Conservation (phyloP, 2,113 vertebrate species). For the Uria lomvia region DNA sequence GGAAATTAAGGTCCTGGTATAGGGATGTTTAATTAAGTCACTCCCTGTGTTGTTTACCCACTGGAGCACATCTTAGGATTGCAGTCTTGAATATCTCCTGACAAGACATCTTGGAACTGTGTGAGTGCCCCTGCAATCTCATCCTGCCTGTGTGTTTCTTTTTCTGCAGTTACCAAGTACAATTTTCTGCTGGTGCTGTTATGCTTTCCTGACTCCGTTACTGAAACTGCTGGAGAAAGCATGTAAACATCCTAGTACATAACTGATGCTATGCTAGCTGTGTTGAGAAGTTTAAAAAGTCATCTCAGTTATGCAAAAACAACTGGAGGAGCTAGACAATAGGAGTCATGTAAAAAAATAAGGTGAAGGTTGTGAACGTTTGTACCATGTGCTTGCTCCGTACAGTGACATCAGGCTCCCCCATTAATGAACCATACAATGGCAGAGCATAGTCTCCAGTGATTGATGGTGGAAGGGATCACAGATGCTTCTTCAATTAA, state of each 20-base stretch:
- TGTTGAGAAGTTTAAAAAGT: neutral
- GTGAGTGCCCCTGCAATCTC: neutral
- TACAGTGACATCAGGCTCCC: neutral
- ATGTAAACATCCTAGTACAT: neutral
- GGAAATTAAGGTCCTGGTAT: neutral
- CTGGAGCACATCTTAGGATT: neutral
- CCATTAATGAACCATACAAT: neutral
- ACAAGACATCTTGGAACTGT: neutral
- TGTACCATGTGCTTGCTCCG: neutral
- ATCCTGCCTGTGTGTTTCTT: neutral
- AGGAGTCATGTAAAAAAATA: neutral
- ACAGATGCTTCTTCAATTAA: conserved; percentile 57
- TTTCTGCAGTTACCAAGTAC: neutral
- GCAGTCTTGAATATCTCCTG: neutral
- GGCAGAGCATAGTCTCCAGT: neutral
- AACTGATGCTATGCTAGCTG: neutral
- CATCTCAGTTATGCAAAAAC: neutral
- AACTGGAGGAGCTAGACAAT: neutral
- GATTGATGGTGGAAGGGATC: conserved; percentile 34
- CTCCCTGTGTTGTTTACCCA: neutral
- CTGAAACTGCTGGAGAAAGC: neutral
- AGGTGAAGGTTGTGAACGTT: neutral
- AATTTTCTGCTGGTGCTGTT: neutral
- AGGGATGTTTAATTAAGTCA: neutral
- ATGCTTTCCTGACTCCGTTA: neutral